These are phyloP conservation scores for Ranitomeya variabilis DNA, from an alignment of 2,113 vertebrate species.

Conservation along the genomic window DNA sequence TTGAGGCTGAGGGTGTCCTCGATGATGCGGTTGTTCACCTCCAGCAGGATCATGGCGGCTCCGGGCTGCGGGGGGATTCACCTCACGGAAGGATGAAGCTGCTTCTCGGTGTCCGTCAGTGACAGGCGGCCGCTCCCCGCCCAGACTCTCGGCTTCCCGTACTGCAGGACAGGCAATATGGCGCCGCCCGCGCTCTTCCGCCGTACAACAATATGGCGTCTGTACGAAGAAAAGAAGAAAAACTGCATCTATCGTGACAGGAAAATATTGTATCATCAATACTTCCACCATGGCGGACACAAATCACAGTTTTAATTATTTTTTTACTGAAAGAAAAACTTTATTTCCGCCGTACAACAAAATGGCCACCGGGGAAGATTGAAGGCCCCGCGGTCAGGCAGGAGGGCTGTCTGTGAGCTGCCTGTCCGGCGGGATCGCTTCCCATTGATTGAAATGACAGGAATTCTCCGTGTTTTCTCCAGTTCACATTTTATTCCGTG, in stretches of 20 bases:
- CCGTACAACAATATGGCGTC: background rate
- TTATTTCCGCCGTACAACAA: background rate
- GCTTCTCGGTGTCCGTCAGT: constrained; percentile 67
- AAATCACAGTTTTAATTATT: background rate
- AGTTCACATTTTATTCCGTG: too few relatives aligned
- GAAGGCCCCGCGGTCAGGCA: background rate
- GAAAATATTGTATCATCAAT: too few relatives aligned
- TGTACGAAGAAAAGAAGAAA: background rate
- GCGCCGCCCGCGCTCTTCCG: background rate
- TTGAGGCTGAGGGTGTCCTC: constrained; percentile 93
- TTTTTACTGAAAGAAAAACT: background rate
- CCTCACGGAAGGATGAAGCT: constrained; percentile 60
- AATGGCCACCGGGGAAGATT: background rate
- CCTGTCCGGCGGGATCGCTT: background rate
- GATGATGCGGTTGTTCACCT: constrained; percentile 97
- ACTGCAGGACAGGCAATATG: background rate
- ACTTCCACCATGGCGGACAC: background rate
- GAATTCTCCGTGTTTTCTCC: background rate
- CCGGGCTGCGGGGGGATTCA: constrained; percentile 47
- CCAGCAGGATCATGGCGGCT: constrained; percentile 93
- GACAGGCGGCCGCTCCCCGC: constrained; percentile 65
- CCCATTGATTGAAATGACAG: background rate
- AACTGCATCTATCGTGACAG: background rate
- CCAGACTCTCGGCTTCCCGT: constrained; percentile 43
- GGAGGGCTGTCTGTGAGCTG: background rate